Evolutionary conservation across 2,888 invertebrate genomes (phyloP).

Genomic region (Spialia ferax): DNA sequence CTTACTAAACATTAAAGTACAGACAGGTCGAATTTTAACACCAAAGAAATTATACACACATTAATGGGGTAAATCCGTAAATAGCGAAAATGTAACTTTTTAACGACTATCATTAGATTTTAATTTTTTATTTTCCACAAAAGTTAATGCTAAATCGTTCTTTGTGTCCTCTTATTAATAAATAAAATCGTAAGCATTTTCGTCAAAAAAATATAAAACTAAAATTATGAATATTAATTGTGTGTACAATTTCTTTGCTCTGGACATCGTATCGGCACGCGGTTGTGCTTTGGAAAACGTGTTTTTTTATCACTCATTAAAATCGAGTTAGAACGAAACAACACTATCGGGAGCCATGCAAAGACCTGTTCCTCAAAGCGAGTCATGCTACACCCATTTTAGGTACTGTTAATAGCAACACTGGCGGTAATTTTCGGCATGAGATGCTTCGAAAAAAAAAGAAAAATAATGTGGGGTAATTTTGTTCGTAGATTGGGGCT

Average conservation of each 20-base stretch:
- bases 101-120: no score
- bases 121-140: no score
- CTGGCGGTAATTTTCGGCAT: slow-evolving; percentile 10
- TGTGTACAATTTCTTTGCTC: slow-evolving; percentile 51
- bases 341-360: slow-evolving; percentile 39
- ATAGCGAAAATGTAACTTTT: no score
- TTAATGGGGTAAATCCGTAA: no score
- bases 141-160: no score
- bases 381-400: slow-evolving; percentile 41
- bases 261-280: slow-evolving; percentile 60
- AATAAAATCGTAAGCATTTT: no score
- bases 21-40: neutral
- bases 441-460: slow-evolving; percentile 1
- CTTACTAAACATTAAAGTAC: slow-evolving; percentile 58
- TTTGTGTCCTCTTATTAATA: no score
- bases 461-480: no score
- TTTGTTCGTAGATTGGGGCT: no score
- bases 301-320: slow-evolving; percentile 23
- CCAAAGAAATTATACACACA: slow-evolving; percentile 20
- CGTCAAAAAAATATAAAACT: neutral
- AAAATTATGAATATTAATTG: neutral
- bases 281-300: slow-evolving; percentile 76
- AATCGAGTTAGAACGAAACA: slow-evolving; percentile 17
- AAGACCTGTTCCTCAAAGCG: slow-evolving; percentile 39
- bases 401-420: slow-evolving; percentile 16